These are phyloP conservation scores for Neodiprion pinetum DNA, from an alignment of 1,140 invertebrate species.

Conservation along the genomic window DNA sequence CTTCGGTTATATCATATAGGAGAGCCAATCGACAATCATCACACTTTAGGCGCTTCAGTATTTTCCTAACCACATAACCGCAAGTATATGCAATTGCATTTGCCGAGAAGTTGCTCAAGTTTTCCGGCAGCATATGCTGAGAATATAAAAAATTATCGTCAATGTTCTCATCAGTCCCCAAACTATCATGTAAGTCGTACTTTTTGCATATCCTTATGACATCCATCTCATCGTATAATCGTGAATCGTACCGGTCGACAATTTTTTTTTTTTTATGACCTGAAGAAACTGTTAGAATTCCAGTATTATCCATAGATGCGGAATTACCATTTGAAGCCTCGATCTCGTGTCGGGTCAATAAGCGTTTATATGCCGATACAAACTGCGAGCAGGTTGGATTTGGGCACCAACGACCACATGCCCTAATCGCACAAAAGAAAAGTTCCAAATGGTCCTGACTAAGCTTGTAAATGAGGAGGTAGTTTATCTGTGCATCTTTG, in stretches of 20 bases:
- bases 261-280: not conserved
- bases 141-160: not conserved
- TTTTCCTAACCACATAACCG: not conserved
- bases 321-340: conserved; percentile 19
- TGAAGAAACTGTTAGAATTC: not conserved
- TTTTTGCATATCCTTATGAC: not conserved
- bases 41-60: not conserved
- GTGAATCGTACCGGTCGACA: not conserved
- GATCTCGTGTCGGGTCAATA: conserved; percentile 34
- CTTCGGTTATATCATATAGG: not conserved
- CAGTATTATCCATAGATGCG: conserved; percentile 1
- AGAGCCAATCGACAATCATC: not conserved
- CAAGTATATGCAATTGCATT: not conserved
- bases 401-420: conserved; percentile 30
- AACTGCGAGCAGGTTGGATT: conserved; percentile 38
- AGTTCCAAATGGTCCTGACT: conserved; percentile 43
- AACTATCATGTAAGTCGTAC: not conserved
- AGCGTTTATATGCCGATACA: conserved; percentile 28
- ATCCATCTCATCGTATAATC: conserved; percentile 10
- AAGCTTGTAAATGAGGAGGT: conserved; percentile 41
- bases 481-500: conserved; percentile 26
- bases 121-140: not conserved
- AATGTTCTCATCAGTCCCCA: not conserved
- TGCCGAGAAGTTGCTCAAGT: not conserved
- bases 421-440: conserved; percentile 41